phyloP scores from a whole-genome alignment of 2,888 invertebrate species.

The Xylota segnis region DNA sequence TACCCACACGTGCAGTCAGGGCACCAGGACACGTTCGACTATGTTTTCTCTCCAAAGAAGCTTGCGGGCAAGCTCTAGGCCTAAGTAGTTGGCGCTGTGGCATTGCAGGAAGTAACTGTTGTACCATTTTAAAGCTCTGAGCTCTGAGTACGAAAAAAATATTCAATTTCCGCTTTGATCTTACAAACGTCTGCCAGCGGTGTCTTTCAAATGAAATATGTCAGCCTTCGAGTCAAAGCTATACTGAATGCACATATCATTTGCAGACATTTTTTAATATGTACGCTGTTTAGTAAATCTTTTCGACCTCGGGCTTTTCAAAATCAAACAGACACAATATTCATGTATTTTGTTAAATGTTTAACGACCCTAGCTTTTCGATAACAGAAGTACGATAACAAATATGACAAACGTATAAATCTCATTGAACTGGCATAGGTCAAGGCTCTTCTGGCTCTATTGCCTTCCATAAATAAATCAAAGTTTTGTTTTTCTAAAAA shows the following conservation, averaged over 20 bases:
- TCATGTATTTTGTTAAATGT: not conserved
- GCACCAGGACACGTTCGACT: no score
- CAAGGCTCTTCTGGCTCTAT: conserved; percentile 2
- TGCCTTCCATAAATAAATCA: conserved; percentile 22
- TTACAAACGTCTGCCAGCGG: not conserved
- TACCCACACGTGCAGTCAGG: no score
- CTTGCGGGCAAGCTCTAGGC: no score
- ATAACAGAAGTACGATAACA: not conserved
- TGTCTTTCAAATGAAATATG: no score
- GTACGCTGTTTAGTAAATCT: not conserved
- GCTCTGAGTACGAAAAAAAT: no score
- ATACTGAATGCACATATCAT: not conserved
- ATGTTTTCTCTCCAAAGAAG: no score
- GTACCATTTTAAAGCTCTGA: no score
- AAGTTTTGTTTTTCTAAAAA: not conserved
- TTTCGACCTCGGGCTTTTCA: not conserved
- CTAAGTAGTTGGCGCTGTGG: no score
- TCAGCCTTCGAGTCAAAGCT: not conserved
- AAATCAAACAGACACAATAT: not conserved
- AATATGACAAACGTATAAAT: conserved; percentile 1
- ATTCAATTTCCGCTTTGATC: not conserved
- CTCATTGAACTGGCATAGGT: conserved; percentile 7
- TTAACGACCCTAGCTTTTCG: not conserved
- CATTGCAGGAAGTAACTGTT: no score
- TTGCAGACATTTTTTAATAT: not conserved